Base-by-base conservation (phyloP, 2,888 invertebrate species). In the Drosophila fungiperda region DNA sequence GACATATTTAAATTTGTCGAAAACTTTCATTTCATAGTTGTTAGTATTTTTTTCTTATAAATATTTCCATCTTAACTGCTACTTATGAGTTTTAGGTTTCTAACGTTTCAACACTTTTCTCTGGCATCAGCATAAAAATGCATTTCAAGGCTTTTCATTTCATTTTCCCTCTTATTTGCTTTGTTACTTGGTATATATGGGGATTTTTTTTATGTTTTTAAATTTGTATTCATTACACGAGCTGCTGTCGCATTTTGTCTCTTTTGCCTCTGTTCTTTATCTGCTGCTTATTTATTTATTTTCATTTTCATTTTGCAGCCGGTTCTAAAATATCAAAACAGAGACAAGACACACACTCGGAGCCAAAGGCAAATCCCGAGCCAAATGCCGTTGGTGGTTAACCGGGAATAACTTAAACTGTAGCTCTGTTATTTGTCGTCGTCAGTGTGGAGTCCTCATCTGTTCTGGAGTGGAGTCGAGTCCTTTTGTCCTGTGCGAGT, bases 221-320 rank as follows among this genome's bases (percentile, higher is more conserved):
- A 60, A 82, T 85, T 83, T 78, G 83, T 84, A 80, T 84, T 83
- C 82, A 85, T 85, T 83, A 82, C 76, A 62, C 74, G 54, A 71
- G 66, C 61, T 54, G 63, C 74, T 76, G 42, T 40, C 49, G 57
- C 23, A 54, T 49, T 45, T 67, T 52, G 15, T 54, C 20, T 58
- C 26, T 57, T 40, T 38, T 55, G 26, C 7, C 6, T 29, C n/a
- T 20, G 48, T 40, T 63, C 29, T 48, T 82, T 59, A 76, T 66
- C 61, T 78, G 33, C 68, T 81, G 77, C 68, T 74, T 78, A 75
- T 80, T 80, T 73, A 76, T 86, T 75, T 78, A 71, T 78, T 81
- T 86, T 78, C 71, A 76, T 82, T 80, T 82, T 81, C 77, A 74
- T 80, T 74, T 65, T 55, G 53, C 52, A 60, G 67, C 63, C 58